Percentiles rank a stretch among this genome's conserved stretches.
These are phyloP conservation scores for Sylvilagus bachmani DNA, from an alignment of 2,113 vertebrate species.

Conservation along the genomic window DNA sequence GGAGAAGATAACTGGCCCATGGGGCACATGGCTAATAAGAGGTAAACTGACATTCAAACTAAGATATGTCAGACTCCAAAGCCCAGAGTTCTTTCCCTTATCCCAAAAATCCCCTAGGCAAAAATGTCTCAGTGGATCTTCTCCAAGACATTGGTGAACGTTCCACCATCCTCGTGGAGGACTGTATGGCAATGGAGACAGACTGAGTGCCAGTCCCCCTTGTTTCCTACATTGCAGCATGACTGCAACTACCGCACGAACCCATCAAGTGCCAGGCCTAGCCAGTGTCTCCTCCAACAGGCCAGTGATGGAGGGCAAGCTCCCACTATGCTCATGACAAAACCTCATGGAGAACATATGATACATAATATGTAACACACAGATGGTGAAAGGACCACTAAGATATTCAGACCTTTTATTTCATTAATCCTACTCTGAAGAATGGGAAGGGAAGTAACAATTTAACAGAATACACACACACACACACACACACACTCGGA, in stretches of 20 bases:
- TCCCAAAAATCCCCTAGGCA: not conserved
- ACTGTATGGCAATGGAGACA: accelerated
- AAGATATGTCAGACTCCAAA: not conserved
- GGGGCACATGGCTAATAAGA: not conserved
- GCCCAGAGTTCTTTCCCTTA: not conserved
- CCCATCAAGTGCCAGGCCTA: no score
- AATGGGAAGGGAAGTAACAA: not conserved
- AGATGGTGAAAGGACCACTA: not conserved
- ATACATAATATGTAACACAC: not conserved
- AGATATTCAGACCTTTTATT: not conserved
- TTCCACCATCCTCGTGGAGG: not conserved
- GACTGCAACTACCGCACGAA: not conserved
- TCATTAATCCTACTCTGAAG: not conserved
- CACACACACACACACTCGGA: no score
- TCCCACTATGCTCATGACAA: not conserved
- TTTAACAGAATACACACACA: not conserved
- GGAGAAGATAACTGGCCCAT: not conserved
- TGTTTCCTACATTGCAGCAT: not conserved
- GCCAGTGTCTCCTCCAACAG: not conserved
- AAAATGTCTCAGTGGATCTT: not conserved
- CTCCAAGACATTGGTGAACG: not conserved
- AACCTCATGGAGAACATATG: not conserved
- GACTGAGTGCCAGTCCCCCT: not conserved
- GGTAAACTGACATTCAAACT: not conserved
- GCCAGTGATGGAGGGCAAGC: not conserved